Percentiles rank a stretch among this genome's conserved stretches.
phyloP scores from a whole-genome alignment of 30 jellyfish, hydroid and myxozoan species.

The Pelagia noctiluca region DNA sequence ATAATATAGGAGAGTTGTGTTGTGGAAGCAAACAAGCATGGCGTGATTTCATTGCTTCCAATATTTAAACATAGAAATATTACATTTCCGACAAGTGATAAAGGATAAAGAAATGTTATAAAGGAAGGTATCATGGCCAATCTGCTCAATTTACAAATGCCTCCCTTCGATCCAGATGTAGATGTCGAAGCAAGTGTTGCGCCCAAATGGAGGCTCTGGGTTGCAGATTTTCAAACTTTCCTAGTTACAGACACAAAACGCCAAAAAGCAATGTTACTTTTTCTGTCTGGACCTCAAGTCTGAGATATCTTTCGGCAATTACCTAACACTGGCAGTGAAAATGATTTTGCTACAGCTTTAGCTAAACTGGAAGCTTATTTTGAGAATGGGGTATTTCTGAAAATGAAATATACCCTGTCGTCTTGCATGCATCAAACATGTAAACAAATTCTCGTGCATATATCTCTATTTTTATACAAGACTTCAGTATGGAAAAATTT shows the following conservation, averaged over 20 bases:
- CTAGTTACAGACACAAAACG: slow-evolving; percentile 9
- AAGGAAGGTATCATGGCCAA: too few species aligned
- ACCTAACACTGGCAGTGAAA: slow-evolving; percentile 49
- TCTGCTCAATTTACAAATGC: background rate
- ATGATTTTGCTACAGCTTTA: slow-evolving; percentile 29
- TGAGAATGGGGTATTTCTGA: too few species aligned
- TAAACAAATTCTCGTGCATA: too few species aligned
- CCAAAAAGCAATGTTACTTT: slow-evolving; percentile 16
- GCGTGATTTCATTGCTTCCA: background rate
- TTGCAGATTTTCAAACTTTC: slow-evolving; percentile 7
- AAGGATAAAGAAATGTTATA: too few species aligned
- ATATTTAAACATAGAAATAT: background rate
- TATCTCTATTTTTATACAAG: too few species aligned
- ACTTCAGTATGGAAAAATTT: too few species aligned
- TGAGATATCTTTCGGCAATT: slow-evolving; percentile 59
- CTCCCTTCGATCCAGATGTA: slow-evolving; percentile 40
- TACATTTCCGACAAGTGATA: background rate
- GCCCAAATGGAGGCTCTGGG: slow-evolving; percentile 33
- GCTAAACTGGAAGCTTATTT: slow-evolving; percentile 28
- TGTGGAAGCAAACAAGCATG: background rate
- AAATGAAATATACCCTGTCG: too few species aligned
- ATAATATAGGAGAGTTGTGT: background rate
- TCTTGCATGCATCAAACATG: too few species aligned
- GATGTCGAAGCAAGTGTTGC: slow-evolving; percentile 44
- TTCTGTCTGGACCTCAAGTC: slow-evolving; percentile 27